Conservation (phyloP, 2,888 invertebrate species). For the Baccha elongata region DNA sequence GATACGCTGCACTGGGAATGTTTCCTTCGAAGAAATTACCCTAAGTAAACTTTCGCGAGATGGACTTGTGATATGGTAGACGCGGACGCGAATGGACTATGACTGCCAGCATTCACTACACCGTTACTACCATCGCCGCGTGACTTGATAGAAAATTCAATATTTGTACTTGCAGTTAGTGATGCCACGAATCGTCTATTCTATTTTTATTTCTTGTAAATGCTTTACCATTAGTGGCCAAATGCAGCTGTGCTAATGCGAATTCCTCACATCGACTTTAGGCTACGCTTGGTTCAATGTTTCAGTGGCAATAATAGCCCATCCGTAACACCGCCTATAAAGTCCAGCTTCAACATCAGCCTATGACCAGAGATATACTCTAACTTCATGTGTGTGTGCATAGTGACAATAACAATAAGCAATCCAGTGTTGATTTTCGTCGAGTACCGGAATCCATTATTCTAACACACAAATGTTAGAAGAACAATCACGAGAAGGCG, state of each 20-base stretch:
- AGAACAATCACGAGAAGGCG: conserved; percentile 20
- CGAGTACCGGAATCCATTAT: conserved; percentile 71
- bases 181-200: conserved; percentile 61
- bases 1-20: conserved; percentile 64
- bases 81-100: background rate
- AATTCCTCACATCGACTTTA: conserved; percentile 62
- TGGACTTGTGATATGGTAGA: conserved; percentile 63
- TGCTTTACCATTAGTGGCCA: conserved; percentile 66
- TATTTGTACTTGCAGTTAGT: conserved; percentile 64
- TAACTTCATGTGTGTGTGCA: conserved; percentile 16
- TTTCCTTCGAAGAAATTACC: conserved; percentile 70
- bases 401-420: conserved; percentile 65
- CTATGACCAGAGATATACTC: conserved; percentile 7
- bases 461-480: conserved; percentile 63
- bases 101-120: background rate
- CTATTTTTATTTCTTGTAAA: conserved; percentile 36
- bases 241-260: conserved; percentile 73
- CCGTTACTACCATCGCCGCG: background rate
- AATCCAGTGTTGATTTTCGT: conserved; percentile 64
- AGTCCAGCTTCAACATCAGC: background rate
- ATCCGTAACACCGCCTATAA: conserved; percentile 57
- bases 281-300: conserved; percentile 65
- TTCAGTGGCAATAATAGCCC: conserved; percentile 66
- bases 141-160: conserved; percentile 62
- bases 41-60: conserved; percentile 73